phyloP scores from a whole-genome alignment of 2,797 vertebrate species.

The Naso thynnoides region DNA sequence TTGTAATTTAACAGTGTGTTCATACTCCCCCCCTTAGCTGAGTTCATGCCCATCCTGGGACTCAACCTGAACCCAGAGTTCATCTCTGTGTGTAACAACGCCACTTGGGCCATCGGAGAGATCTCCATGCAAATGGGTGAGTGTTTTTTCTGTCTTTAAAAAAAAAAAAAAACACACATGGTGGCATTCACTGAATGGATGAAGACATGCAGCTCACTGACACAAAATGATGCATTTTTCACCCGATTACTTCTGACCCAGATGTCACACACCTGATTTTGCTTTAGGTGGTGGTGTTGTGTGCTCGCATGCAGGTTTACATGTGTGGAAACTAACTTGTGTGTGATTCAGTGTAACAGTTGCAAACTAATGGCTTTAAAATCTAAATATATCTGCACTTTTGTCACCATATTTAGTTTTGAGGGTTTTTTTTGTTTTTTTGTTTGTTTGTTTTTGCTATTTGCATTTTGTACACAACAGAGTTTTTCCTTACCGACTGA shows the following conservation, averaged over 20 bases:
- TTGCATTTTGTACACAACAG: no score
- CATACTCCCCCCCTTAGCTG: conserved; percentile 81
- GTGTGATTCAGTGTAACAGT: not conserved
- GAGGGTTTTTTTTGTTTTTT: no score
- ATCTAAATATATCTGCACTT: no score
- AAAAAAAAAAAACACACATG: not conserved
- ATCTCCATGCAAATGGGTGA: conserved; percentile 98
- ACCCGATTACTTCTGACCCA: conserved; percentile 78
- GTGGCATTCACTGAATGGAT: conserved; percentile 48
- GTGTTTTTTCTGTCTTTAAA: conserved; percentile 70
- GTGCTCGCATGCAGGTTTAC: not conserved
- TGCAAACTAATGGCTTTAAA: not conserved
- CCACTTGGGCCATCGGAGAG: conserved; percentile 97
- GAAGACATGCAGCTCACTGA: conserved; percentile 80
- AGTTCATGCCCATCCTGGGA: conserved; percentile 97
- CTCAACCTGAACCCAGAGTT: conserved; percentile 97
- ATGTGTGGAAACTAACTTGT: not conserved
- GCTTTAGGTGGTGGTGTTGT: not conserved
- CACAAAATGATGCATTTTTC: conserved; percentile 73
- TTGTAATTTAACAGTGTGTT: conserved; percentile 17
- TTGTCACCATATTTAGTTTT: no score
- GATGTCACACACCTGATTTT: conserved; percentile 12
- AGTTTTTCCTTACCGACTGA: no score
- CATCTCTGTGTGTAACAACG: conserved; percentile 97
- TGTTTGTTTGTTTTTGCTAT: no score